Base-by-base conservation (phyloP, 2,888 invertebrate genomes). In the Ethmia dodecea region DNA sequence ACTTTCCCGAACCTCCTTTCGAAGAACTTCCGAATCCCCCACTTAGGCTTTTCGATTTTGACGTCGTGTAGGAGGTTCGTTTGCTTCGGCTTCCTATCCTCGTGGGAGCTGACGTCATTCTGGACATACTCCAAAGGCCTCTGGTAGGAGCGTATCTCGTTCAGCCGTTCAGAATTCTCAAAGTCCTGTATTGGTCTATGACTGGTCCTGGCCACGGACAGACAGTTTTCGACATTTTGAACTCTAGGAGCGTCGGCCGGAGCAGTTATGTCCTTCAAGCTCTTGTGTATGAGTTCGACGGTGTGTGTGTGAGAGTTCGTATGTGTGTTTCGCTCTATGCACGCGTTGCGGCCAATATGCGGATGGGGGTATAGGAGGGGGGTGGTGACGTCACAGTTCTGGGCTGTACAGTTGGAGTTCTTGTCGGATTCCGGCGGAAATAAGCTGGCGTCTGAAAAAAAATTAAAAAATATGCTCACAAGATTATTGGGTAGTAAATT, bases 301-400 rank as follows among this genome's bases (percentile, higher is more conserved):
- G 83, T 89, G 68, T 47, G 88, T 67, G 80, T 89, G 89, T 47
- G 91, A 3, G 31, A 14, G 1, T 22, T 24, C 72, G 75, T 95
- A 45, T 71, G 71, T 6, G 81, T 81, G 60, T 83, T 84, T 0
- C 94, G 88, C 6, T 95, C 96, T 66, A 96, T 96, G 70, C 95
- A 96, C 6, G 92, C 90, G 84, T 95, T 96, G 15, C 94, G 87
- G 1, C 96, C 96, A 67, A 95, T 94, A 71, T 94, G 93, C 0
- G 94, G 93, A 59, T 93, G 94, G 0, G 80, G 63, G 61, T 73
- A 77, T 0, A 80, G 60, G 28, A 95, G 75, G 20, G 91, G 91
- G 2, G 77, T 76, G 3, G 69, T 67, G 37, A 75, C 77, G 55
- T 80, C 81, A 48, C 76, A 71, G 1, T 47, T 42, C 16, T 62